Evolutionary conservation across 2,888 invertebrate genomes (phyloP).

Genomic region (Ophion costatus): DNA sequence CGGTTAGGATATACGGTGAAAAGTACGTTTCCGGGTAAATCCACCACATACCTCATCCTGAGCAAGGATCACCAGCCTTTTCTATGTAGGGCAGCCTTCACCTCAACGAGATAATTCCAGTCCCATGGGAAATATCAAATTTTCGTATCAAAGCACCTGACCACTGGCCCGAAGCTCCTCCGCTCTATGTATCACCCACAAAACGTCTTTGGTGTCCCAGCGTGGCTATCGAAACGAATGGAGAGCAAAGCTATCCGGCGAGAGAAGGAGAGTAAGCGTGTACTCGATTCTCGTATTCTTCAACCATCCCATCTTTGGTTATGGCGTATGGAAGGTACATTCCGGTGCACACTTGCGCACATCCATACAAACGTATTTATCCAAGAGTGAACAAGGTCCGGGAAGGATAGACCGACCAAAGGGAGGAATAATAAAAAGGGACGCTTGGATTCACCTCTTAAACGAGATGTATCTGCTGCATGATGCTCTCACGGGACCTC

Average conservation of each 20-base stretch:
- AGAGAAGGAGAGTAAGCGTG: constrained; percentile 1
- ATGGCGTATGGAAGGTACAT: constrained; percentile 24
- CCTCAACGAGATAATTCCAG: too few species aligned
- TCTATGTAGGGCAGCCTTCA: too few species aligned
- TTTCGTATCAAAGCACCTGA: too few species aligned
- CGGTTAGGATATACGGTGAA: not conserved
- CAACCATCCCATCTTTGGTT: constrained; percentile 5
- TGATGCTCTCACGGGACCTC: constrained; percentile 51
- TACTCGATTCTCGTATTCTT: constrained; percentile 8
- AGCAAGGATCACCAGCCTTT: too few species aligned
- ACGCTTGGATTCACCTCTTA: constrained; percentile 22
- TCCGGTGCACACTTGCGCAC: constrained; percentile 16
- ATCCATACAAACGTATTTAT: constrained; percentile 1
- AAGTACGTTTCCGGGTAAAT: not conserved
- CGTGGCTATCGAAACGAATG: not conserved
- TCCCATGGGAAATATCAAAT: too few species aligned
- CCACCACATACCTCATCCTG: too few species aligned
- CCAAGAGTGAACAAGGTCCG: constrained; percentile 51
- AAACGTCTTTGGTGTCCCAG: not conserved
- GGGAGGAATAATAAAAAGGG: constrained; percentile 61
- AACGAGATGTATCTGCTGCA: constrained; percentile 46
- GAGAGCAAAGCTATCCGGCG: not conserved
- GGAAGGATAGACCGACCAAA: constrained; percentile 61
- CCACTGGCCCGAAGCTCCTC: too few species aligned
- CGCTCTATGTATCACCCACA: too few species aligned